Evolutionary conservation across 2,797 vertebrate genomes (phyloP), one percentile per base, ranked within the genome.

Genomic region (Lagothrix lagotricha): DNA sequence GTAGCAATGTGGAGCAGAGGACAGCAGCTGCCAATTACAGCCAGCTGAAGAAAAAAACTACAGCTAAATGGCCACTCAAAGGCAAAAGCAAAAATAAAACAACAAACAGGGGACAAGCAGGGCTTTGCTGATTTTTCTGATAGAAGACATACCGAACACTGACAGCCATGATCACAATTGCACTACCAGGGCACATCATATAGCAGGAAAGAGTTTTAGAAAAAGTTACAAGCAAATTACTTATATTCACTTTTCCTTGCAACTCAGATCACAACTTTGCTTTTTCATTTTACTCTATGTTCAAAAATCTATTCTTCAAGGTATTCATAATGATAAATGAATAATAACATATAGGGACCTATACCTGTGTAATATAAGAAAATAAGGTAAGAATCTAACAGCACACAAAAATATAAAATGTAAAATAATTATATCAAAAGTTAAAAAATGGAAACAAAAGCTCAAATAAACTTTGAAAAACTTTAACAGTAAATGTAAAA

Each of bases 71-170:
- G n/a, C 46, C 39, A 88, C 46, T 94, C 39, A 48, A 19, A 4
- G 22, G 26, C 19, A 82, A 87, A 92, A 90, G 7, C 44, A 87
- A 70, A 80, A 97, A 90, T 77, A 46, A 95, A 81, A 58, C 76
- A 61, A 52, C 73, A 96, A 88, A 80, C 41, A 26, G 0, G 2
- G 7, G 9, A 46, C 70, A 48, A 20, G 20, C 48, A 22, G 48
- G 28, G 46, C 70, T 77, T 79, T 46, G 46, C 19, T 46, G 30
- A 82, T 70, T 81, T 97, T 80, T 90, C 64, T 61, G 64, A 67
- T 67, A 15, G 33, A 85, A 26, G 11, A 24, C 5, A 11, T 7
- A 58, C 1, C 4, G 0, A 44, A 28, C 10, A 17, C 44, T 58
- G 44, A n/a, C 70, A 88, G 22, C 26, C 70, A 12, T 22, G 33